A percentile compares a stretch with the other conserved stretches of the same genome.
phyloP scores from a whole-genome alignment of 2,113 vertebrate species.

The Porphyrio hochstetteri region DNA sequence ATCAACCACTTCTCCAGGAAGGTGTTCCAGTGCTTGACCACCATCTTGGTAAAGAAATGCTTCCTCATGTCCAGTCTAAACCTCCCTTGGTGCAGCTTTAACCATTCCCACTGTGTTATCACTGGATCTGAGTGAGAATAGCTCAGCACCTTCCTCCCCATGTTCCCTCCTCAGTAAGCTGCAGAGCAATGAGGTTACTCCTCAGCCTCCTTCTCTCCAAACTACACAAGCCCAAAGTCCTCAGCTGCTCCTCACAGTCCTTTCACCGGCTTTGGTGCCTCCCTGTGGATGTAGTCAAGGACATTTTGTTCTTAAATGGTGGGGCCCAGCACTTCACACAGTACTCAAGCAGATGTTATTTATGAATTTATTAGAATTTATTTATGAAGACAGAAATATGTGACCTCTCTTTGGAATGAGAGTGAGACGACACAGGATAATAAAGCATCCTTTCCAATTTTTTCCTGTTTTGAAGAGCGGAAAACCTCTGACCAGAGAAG shows the following conservation, averaged over 20 bases:
- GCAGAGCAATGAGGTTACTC: rapidly evolving
- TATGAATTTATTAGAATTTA: not conserved
- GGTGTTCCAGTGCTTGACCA: not conserved
- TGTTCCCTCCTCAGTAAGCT: not conserved
- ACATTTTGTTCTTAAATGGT: not conserved
- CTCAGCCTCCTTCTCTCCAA: not conserved
- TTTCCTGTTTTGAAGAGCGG: not conserved
- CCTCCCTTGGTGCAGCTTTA: not conserved
- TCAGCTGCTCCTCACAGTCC: not conserved
- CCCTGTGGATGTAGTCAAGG: not conserved
- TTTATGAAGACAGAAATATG: not conserved
- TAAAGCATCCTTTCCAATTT: not conserved
- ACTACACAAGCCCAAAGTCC: rapidly evolving
- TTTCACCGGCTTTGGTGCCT: not conserved
- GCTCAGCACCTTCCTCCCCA: not conserved
- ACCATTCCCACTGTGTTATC: rapidly evolving
- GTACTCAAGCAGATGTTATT: not conserved
- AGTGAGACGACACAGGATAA: not conserved
- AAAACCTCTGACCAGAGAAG: not conserved
- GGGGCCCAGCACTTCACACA: not conserved
- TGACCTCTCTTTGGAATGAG: not conserved
- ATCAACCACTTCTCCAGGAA: not conserved
- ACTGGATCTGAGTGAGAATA: not conserved
- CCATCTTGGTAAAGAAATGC: rapidly evolving
- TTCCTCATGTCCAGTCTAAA: no score